Percentiles rank a stretch among this genome's conserved stretches.
These are phyloP conservation scores for Plumapathes pennacea DNA, from an alignment of 92 coral and sea anemone genomes.

Conservation along the genomic window DNA sequence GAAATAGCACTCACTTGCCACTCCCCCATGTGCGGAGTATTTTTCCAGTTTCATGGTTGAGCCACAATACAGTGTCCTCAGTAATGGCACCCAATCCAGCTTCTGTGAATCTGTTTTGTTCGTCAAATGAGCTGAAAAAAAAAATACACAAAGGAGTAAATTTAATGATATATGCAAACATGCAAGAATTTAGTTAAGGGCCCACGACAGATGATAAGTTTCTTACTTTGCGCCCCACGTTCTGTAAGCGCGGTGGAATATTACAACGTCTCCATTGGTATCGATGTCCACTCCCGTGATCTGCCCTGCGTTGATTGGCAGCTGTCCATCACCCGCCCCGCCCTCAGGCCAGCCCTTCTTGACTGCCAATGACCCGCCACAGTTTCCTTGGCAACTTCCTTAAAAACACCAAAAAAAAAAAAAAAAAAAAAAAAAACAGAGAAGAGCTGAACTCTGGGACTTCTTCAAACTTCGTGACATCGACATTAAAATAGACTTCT, in stretches of 20 bases:
- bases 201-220: not conserved
- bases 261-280: conserved; percentile 73
- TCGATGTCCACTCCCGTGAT: conserved; percentile 80
- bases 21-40: conserved; percentile 50
- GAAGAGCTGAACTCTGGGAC: no score
- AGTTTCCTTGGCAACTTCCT: no score
- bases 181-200: not conserved
- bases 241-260: conserved; percentile 86
- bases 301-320: conserved; percentile 52
- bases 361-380: conserved; percentile 41
- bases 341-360: conserved; percentile 64
- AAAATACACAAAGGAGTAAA: not conserved
- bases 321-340: conserved; percentile 17
- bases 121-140: conserved; percentile 72
- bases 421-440: no score
- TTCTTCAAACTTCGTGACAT: no score
- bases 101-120: conserved; percentile 19
- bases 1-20: conserved; percentile 35
- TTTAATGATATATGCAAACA: not conserved
- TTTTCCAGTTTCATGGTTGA: conserved; percentile 65
- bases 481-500: no score
- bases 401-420: no score
- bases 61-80: conserved; percentile 62
- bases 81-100: conserved; percentile 50
- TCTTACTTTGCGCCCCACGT: conserved; percentile 76